phyloP scores from a whole-genome alignment of 2,797 vertebrate species.

The Oryzias dopingdopingensis region DNA sequence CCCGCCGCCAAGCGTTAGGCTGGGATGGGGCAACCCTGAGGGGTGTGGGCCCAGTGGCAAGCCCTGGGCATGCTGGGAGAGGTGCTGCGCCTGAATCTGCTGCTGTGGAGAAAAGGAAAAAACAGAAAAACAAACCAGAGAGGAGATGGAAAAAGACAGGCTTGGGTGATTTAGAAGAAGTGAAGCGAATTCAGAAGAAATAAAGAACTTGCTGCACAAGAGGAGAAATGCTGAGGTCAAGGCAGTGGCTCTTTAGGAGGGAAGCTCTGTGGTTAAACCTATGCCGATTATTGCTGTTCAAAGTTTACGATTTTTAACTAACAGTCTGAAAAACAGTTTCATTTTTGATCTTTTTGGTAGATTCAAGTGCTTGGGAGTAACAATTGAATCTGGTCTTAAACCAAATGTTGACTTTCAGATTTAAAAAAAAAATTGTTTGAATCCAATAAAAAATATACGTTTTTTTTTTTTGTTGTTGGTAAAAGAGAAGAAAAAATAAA shows the following conservation, averaged over 20 bases:
- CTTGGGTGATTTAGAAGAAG: conserved; percentile 54
- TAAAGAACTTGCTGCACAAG: conserved; percentile 39
- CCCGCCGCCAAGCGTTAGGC: conserved; percentile 82
- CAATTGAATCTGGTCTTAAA: background rate
- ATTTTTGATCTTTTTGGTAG: background rate
- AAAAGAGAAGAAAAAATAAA: conserved; percentile 40
- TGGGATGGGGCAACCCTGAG: conserved; percentile 78
- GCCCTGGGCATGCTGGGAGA: conserved; percentile 88
- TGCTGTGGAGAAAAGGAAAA: conserved; percentile 72
- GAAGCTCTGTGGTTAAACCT: conserved; percentile 10
- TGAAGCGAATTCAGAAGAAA: conserved; percentile 33
- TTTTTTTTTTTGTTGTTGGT: background rate
- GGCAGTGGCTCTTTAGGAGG: conserved; percentile 25
- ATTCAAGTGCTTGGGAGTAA: background rate
- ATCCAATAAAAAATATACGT: conserved; percentile 27
- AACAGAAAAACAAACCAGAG: conserved; percentile 5
- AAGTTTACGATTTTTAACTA: too few relatives aligned
- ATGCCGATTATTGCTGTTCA: background rate
- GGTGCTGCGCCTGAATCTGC: conserved; percentile 91
- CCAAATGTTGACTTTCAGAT: background rate
- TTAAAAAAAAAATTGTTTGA: too few relatives aligned
- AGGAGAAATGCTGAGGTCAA: conserved; percentile 31
- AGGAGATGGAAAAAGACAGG: conserved; percentile 21
- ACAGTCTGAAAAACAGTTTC: background rate
- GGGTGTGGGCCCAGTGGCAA: conserved; percentile 87